Evolutionary conservation across 2,888 invertebrate species (phyloP).

Genomic region (Rhabditophanes sp.): DNA sequence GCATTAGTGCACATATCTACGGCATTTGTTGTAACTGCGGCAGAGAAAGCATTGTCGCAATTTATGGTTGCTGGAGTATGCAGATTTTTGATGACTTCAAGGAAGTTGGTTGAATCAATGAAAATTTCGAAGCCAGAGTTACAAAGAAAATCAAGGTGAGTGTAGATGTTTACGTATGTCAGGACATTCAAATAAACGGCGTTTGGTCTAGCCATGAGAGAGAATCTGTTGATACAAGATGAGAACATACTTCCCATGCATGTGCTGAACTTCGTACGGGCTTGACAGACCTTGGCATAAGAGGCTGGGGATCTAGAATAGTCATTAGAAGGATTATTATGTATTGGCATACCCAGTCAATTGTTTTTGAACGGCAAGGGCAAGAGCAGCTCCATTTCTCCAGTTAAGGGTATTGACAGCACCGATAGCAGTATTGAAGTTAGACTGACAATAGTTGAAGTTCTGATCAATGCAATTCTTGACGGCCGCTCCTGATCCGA

Average conservation of each 20-base stretch:
- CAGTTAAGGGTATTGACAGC: background rate
- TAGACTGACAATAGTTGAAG: conserved; percentile 1
- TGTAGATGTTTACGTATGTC: conserved; percentile 1
- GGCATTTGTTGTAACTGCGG: no score
- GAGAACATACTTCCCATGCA: conserved; percentile 14
- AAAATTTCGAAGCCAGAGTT: conserved; percentile 3
- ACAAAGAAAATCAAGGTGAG: conserved; percentile 3
- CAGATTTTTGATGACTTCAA: no score
- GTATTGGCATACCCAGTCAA: conserved; percentile 1
- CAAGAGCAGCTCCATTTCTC: background rate
- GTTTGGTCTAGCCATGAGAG: background rate
- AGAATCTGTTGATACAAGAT: conserved; percentile 11
- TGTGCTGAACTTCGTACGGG: conserved; percentile 15
- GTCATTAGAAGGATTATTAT: background rate
- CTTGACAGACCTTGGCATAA: conserved; percentile 6
- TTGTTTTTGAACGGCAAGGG: background rate
- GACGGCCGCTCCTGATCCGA: no score
- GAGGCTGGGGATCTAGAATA: background rate
- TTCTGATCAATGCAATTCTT: background rate
- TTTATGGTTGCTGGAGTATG: no score
- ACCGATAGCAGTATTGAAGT: background rate
- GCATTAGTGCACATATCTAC: no score
- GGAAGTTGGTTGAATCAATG: no score
- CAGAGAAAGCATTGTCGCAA: no score
- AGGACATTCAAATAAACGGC: conserved; percentile 1